A percentile compares a stretch with the other conserved stretches of the same genome.
Evolutionary conservation across 2,888 invertebrate species (phyloP).

Genomic region (Drosophila neonasuta): DNA sequence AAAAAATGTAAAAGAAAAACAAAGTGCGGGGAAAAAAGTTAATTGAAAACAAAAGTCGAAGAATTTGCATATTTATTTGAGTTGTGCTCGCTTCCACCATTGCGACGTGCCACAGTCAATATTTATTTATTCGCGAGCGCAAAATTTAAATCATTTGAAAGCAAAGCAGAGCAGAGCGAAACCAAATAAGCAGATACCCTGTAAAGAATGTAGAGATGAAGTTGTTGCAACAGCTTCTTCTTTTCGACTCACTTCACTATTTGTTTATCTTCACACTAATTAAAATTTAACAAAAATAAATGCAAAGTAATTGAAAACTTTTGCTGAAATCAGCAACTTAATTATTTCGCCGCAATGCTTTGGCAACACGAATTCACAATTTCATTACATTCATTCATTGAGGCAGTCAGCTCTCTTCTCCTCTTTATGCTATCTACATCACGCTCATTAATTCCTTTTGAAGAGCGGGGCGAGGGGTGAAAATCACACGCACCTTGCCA

Average conservation of each 20-base stretch:
- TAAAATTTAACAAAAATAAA: constrained; percentile 75
- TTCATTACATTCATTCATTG: constrained; percentile 61
- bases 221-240: not conserved
- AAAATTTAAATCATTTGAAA: constrained; percentile 66
- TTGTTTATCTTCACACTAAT: constrained; percentile 53
- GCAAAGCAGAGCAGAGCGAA: constrained; percentile 5
- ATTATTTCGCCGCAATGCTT: constrained; percentile 45
- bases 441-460: constrained; percentile 73
- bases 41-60: constrained; percentile 78
- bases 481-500: constrained; percentile 48
- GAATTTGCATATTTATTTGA: constrained; percentile 76
- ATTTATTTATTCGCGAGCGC: constrained; percentile 69
- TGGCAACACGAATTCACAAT: constrained; percentile 60
- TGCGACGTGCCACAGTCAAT: constrained; percentile 65
- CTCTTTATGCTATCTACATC: not conserved
- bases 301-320: constrained; percentile 77
- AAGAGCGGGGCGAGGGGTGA: constrained; percentile 21
- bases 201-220: no score
- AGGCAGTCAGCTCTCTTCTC: not conserved
- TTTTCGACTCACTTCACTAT: not conserved
- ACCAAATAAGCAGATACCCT: constrained; percentile 9
- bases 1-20: constrained; percentile 1
- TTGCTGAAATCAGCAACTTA: constrained; percentile 66
- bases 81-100: constrained; percentile 24
- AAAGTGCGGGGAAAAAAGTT: constrained; percentile 51